Base-by-base conservation (phyloP, 1,140 invertebrate genomes). In the Goniozus legneri region DNA sequence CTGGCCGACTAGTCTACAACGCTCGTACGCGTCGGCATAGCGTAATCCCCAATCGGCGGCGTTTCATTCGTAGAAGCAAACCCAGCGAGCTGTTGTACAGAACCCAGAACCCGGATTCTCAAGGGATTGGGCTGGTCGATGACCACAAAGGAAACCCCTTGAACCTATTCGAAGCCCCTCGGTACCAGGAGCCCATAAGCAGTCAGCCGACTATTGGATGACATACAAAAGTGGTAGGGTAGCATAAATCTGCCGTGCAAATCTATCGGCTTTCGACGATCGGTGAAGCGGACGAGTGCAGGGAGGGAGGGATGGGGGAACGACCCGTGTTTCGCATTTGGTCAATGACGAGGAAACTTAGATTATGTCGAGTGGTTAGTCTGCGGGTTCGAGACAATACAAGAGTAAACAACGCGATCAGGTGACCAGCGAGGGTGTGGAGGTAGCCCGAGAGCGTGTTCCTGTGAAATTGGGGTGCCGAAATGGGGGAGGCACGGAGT, bases 221-320 rank as follows among this genome's bases (percentile, higher is more conserved):
- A 67, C 70, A 72, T 61, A 71, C 71, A 76, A 75, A 73, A 67
- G 70, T 74, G 70, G 65, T 72, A 75, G 73, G 72, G 53, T 53
- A 75, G 61, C 60, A 76, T 73, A 70, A 73, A 69, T 70, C 50
- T 38, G 47, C 37, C 19, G 35, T 44, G 19, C 24, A 27, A 27
- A 27, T 27, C 10, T 27, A 27, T 27, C 14, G 13, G 2, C 0
- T n/a, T 18, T 31, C 4, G 2, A 14, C n/a, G 7, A 8, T 4
- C 2, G 27, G 15, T 13, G 2, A 18, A 8, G 6, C 7, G 44
- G 16, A 13, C 1, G 32, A 30, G 36, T 16, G 24, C 14, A 6
- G 12, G 4, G 8, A 0, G 3, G 20, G n/a, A n/a, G n/a, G n/a
- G n/a, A n/a, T n/a, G n/a, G n/a, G n/a, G n/a, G 24, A 10, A 27